phyloP scores from a whole-genome alignment of 2,797 vertebrate species.

The Falco cherrug region DNA sequence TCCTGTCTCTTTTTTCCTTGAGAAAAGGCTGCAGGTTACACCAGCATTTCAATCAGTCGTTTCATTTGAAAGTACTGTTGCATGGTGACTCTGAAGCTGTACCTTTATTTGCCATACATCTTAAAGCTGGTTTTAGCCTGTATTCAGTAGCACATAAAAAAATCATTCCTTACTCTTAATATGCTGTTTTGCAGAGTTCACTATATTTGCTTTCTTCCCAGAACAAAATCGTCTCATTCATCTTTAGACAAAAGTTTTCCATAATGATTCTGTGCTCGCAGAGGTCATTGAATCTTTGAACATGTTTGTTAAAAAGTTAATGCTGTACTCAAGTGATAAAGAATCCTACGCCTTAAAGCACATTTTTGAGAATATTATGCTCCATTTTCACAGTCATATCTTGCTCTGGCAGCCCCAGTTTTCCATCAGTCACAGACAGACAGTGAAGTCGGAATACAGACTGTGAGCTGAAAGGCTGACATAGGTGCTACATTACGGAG shows the following conservation, averaged over 20 bases:
- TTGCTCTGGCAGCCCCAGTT: not conserved
- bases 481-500: not conserved
- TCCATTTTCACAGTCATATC: not conserved
- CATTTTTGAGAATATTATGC: not conserved
- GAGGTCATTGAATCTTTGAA: not conserved
- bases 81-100: not conserved
- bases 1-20: not conserved
- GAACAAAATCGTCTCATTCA: not conserved
- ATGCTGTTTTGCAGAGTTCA: not conserved
- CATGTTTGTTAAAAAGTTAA: rapidly evolving
- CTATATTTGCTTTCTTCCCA: not conserved
- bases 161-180: not conserved
- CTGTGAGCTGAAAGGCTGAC: not conserved
- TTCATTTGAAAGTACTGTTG: not conserved
- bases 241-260: not conserved
- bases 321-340: not conserved
- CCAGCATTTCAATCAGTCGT: not conserved
- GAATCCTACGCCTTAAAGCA: not conserved
- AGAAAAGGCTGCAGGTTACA: not conserved
- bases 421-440: not conserved
- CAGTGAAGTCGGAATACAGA: not conserved
- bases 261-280: not conserved
- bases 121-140: not conserved
- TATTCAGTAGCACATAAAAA: not conserved
- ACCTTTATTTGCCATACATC: not conserved